Evolutionary conservation across 92 coral and sea anemone genomes (phyloP).

Genomic region (Siderastrea siderea): DNA sequence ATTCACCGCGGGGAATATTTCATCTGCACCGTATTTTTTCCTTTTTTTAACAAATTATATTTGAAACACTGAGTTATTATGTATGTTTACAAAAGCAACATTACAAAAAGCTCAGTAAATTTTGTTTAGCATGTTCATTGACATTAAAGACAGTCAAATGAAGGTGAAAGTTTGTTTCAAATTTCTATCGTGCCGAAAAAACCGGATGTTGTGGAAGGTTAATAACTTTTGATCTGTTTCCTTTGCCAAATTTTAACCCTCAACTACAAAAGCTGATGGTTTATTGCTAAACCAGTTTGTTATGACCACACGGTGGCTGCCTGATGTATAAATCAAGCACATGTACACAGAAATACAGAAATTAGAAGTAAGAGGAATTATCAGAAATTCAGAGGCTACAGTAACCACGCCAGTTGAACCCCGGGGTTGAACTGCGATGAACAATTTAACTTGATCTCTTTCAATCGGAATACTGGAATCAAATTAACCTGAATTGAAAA

Average conservation of each 20-base stretch:
- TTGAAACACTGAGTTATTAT: no score
- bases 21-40: neutral
- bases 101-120: neutral
- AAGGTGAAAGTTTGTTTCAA: neutral
- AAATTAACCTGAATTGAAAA: neutral
- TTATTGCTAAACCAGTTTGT: neutral
- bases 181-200: neutral
- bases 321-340: neutral
- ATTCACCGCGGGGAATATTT: slow-evolving; percentile 3
- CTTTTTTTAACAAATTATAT: neutral
- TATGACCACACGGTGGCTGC: neutral
- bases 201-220: slow-evolving; percentile 1
- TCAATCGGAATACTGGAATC: neutral
- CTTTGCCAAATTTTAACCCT: neutral
- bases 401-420: no score
- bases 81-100: slow-evolving; percentile 18
- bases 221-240: neutral
- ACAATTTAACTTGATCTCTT: slow-evolving; percentile 3
- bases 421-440: neutral
- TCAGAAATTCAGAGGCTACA: neutral
- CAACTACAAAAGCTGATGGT: neutral
- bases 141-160: neutral
- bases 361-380: neutral
- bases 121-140: neutral
- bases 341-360: neutral